Evolutionary conservation across 2,797 vertebrate genomes (phyloP).

Genomic region (Peromyscus aztecus): DNA sequence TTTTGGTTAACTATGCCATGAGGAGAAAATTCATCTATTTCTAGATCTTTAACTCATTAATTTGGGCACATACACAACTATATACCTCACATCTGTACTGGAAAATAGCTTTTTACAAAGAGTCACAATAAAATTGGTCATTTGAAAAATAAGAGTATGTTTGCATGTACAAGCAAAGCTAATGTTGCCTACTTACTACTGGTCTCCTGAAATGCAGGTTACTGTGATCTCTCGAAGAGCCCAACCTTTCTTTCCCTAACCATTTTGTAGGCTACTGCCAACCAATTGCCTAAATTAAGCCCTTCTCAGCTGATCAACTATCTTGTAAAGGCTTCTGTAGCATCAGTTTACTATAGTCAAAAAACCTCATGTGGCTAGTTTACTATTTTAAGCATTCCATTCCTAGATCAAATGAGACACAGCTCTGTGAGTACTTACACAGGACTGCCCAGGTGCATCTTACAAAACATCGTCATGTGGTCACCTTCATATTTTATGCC

Average conservation of each 20-base stretch:
- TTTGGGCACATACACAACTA: background rate
- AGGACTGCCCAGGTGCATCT: constrained; percentile 1
- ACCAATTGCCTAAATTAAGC: background rate
- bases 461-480: constrained; percentile 16
- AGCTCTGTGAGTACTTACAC: background rate
- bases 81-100: background rate
- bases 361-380: background rate
- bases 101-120: background rate
- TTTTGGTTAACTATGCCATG: constrained; percentile 23
- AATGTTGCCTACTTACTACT: background rate
- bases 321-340: background rate
- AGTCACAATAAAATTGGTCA: constrained; percentile 34
- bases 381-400: background rate
- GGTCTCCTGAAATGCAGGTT: background rate
- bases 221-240: constrained; percentile 40
- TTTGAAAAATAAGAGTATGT: background rate
- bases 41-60: constrained; percentile 12
- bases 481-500: constrained; percentile 48
- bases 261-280: background rate
- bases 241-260: background rate
- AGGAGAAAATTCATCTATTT: constrained; percentile 35
- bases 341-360: background rate
- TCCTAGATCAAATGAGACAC: background rate
- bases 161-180: background rate
- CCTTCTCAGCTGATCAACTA: background rate